phyloP scores from a whole-genome alignment of 1,140 invertebrate genomes.

The Lanistes nyassanus region DNA sequence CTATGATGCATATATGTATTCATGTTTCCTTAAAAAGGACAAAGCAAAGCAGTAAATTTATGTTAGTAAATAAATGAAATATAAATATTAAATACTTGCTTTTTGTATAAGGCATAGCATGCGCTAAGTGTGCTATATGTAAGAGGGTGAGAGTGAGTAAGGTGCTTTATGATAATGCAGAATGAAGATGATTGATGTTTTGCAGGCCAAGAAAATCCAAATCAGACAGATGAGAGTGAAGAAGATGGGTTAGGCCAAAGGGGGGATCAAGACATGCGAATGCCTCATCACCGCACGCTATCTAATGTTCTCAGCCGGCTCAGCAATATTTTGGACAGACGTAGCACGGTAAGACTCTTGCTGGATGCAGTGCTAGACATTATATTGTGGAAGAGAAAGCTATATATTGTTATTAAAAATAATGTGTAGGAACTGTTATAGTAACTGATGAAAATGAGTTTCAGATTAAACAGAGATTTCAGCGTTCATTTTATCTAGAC shows the following conservation, averaged over 20 bases:
- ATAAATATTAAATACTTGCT: background rate
- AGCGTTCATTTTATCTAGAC: conserved; percentile 37
- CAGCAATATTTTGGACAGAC: conserved; percentile 57
- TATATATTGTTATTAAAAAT: background rate
- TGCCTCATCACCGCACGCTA: conserved; percentile 43
- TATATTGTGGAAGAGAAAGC: background rate
- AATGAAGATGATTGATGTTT: background rate
- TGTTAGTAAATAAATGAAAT: too few relatives aligned
- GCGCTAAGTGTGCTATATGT: too few relatives aligned
- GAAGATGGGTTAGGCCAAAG: conserved; percentile 25
- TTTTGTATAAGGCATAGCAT: background rate
- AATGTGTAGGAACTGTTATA: background rate
- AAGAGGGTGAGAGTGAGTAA: too few relatives aligned
- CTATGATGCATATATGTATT: background rate
- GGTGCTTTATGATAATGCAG: too few relatives aligned
- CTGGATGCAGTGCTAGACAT: background rate
- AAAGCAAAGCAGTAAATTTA: too few relatives aligned
- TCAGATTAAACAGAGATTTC: background rate
- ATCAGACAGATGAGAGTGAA: conserved; percentile 24
- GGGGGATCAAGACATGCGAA: conserved; percentile 10
- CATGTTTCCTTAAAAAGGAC: too few relatives aligned
- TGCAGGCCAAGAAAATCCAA: conserved; percentile 3
- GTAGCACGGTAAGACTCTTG: conserved; percentile 48
- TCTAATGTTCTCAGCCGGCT: conserved; percentile 58
- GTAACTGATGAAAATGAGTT: background rate